Conservation (phyloP, 37 sponge, comb jelly and placozoan species). For the Bolinopsis microptera region DNA sequence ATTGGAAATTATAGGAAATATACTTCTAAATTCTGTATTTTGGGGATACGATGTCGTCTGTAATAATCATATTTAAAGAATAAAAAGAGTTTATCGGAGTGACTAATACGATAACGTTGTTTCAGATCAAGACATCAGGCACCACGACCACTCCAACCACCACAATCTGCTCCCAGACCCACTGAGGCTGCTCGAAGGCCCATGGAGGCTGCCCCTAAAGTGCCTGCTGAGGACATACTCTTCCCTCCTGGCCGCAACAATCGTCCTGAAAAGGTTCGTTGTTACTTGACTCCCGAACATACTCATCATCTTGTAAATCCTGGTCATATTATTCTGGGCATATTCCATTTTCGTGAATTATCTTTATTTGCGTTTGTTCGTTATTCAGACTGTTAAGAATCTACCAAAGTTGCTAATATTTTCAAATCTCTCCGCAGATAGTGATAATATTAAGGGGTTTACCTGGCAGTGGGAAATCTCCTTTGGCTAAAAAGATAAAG, state of each 20-base stretch:
- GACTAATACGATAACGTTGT: neutral
- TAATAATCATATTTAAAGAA: too few relatives aligned
- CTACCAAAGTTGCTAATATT: neutral
- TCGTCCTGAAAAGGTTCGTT: conserved; percentile 38
- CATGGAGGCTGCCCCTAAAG: neutral
- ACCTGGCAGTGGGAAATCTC: conserved; percentile 87
- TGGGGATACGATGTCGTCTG: too few relatives aligned
- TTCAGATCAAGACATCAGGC: neutral
- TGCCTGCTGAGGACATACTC: conserved; percentile 63
- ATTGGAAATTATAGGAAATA: too few relatives aligned
- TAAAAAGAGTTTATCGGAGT: too few relatives aligned
- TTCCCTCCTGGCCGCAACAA: conserved; percentile 55
- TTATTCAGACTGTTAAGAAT: too few relatives aligned
- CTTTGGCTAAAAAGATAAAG: conserved; percentile 79
- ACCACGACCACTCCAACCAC: neutral
- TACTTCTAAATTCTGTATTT: too few relatives aligned
- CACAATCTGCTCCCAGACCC: neutral
- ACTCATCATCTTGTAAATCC: too few relatives aligned
- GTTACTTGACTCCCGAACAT: too few relatives aligned
- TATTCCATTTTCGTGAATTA: too few relatives aligned
- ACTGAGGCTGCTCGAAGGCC: neutral
- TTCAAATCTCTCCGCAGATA: conserved; percentile 68
- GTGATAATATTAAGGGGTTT: conserved; percentile 84
- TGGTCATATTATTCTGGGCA: too few relatives aligned
- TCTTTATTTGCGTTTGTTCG: too few relatives aligned